These are phyloP conservation scores for Carposina sasakii DNA, from an alignment of 1,140 invertebrate genomes.

Conservation along the genomic window DNA sequence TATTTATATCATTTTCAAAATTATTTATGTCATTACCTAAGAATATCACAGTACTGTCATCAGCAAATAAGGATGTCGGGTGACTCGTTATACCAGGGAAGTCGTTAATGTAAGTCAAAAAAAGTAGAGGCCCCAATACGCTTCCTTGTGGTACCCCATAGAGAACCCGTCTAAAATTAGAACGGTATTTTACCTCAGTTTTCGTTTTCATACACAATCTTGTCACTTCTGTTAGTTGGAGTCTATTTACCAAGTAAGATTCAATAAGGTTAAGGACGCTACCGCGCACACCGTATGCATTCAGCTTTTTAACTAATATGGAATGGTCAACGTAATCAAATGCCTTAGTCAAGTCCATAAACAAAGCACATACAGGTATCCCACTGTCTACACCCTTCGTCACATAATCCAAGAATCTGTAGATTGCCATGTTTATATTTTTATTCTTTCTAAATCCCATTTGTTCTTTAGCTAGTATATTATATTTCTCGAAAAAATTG, in stretches of 20 bases:
- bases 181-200: neutral
- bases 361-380: neutral
- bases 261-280: neutral
- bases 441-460: neutral
- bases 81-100: too few relatives aligned
- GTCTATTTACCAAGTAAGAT: neutral
- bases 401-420: neutral
- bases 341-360: neutral
- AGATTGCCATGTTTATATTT: constrained; percentile 2
- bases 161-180: neutral
- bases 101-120: constrained; percentile 1
- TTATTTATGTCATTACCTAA: too few relatives aligned
- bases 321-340: neutral
- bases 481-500: neutral
- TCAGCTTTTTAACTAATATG: neutral
- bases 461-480: neutral
- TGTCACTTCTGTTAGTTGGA: neutral
- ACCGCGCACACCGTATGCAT: neutral
- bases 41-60: too few relatives aligned
- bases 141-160: neutral
- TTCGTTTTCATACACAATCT: neutral
- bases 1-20: too few relatives aligned
- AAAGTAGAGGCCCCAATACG: neutral
- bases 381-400: neutral
- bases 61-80: too few relatives aligned